Base-by-base conservation (phyloP, 2,113 vertebrate species). In the Stigmatopora argus region DNA sequence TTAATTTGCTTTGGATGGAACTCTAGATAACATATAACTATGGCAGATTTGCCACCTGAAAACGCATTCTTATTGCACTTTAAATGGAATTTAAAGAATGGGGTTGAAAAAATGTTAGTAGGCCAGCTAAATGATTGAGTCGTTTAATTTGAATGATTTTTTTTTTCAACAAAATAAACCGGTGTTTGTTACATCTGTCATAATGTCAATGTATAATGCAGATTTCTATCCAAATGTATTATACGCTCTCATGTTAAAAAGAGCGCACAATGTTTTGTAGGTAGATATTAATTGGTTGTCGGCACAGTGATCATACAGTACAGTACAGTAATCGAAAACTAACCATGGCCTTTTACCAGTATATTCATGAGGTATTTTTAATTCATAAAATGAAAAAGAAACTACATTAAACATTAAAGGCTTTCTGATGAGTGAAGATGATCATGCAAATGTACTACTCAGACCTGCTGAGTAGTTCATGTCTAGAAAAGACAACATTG, bases 401-500 rank as follows among this genome's bases (percentile, higher is more conserved):
- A 56, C 21, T 34, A 44, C 7, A 41, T 41, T 4, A n/a, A 51
- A n/a, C 26, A 31, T 31, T 31, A 3, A 31, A 31, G 26, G n/a
- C 13, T 55, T 55, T 21, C 0, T 2, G 19, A 3, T 19, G 52
- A 59, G 46, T 72, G 41, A 63, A 12, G 7, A 34, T 61, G 65
- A 61, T 46, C 60, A 19, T 66, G 44, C 53, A 69, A 65, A 71
- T 66, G 64, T 64, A 63, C 41, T 46, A 59, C 62, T 61, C 47
- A 55, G 47, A 31, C 61, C 21, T 35, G 45, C 53, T 38, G 45
- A 65, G 19, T 64, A 49, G 35, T 34, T 18, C 38, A 70, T 74
- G 62, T 70, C 70, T 82, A 77, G 67, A 73, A 77, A 75, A 69
- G 21, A 57, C 74, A 79, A 86, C 79, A 73, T 75, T 23, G 55